phyloP scores from a whole-genome alignment of 2,888 invertebrate species.

The Drepanosiphum platanoidis region DNA sequence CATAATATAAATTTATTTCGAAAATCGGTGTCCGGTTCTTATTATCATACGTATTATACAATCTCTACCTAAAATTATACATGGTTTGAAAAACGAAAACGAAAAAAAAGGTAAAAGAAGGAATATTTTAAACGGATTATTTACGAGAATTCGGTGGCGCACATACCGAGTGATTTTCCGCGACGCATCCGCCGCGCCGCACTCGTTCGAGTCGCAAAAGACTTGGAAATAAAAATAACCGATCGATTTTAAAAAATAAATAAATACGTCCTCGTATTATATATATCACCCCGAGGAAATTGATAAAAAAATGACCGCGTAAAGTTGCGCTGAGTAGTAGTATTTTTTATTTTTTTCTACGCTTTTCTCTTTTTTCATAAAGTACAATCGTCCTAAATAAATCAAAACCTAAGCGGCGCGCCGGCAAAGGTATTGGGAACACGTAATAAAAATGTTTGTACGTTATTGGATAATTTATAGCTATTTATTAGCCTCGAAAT shows the following conservation, averaged over 20 bases:
- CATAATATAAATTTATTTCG: no score
- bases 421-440: slow-evolving; percentile 38
- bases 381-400: slow-evolving; percentile 49
- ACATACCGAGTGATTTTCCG: slow-evolving; percentile 42
- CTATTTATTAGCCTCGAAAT: slow-evolving; percentile 49
- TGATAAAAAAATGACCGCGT: slow-evolving; percentile 33
- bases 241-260: slow-evolving; percentile 31
- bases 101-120: background rate
- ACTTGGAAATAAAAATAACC: slow-evolving; percentile 33
- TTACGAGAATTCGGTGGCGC: slow-evolving; percentile 28
- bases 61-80: no score
- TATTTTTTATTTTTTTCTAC: slow-evolving; percentile 41
- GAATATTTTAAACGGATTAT: slow-evolving; percentile 24
- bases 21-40: no score
- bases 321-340: background rate
- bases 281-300: slow-evolving; percentile 39
- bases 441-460: slow-evolving; percentile 45
- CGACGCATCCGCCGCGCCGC: background rate
- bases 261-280: no score
- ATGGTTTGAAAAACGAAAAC: no score
- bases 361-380: slow-evolving; percentile 30
- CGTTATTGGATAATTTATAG: slow-evolving; percentile 53
- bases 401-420: slow-evolving; percentile 46
- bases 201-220: background rate
- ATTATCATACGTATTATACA: no score